These are phyloP conservation scores for Oenanthe oenanthe DNA, from an alignment of 2,113 vertebrate genomes.

Conservation along the genomic window DNA sequence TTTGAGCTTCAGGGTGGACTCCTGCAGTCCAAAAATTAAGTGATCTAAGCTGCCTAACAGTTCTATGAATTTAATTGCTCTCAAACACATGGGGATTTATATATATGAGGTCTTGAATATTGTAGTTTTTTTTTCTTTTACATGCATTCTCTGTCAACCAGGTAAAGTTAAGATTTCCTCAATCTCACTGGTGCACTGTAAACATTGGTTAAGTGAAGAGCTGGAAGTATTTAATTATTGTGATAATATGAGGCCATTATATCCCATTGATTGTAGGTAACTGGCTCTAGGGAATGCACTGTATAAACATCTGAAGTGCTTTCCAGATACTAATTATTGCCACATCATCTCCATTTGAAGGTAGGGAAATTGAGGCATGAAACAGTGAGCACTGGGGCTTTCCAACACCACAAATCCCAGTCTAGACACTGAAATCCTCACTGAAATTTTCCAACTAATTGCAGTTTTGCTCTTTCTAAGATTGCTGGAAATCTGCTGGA, in stretches of 20 bases:
- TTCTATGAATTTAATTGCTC: background rate
- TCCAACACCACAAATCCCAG: background rate
- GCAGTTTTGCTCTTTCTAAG: background rate
- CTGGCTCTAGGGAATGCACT: slow-evolving; percentile 23
- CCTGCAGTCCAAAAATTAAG: background rate
- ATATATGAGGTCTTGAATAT: background rate
- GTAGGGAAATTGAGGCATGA: background rate
- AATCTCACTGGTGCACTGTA: background rate
- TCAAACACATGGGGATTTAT: background rate
- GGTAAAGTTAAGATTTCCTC: background rate
- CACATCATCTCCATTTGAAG: background rate
- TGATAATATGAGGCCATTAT: slow-evolving; percentile 50
- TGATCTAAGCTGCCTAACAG: background rate
- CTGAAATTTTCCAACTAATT: background rate
- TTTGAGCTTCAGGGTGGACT: background rate
- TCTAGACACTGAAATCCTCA: background rate
- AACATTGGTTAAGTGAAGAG: slow-evolving; percentile 1
- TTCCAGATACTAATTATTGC: slow-evolving; percentile 37
- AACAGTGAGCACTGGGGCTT: background rate
- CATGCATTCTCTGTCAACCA: background rate
- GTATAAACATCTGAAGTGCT: slow-evolving; percentile 11
- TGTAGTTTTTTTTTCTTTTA: background rate
- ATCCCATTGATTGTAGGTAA: slow-evolving; percentile 60
- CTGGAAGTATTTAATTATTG: slow-evolving; percentile 65
- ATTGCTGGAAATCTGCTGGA: background rate